These are phyloP conservation scores for Tinea trinotella DNA, from an alignment of 2,888 invertebrate species.

Conservation along the genomic window DNA sequence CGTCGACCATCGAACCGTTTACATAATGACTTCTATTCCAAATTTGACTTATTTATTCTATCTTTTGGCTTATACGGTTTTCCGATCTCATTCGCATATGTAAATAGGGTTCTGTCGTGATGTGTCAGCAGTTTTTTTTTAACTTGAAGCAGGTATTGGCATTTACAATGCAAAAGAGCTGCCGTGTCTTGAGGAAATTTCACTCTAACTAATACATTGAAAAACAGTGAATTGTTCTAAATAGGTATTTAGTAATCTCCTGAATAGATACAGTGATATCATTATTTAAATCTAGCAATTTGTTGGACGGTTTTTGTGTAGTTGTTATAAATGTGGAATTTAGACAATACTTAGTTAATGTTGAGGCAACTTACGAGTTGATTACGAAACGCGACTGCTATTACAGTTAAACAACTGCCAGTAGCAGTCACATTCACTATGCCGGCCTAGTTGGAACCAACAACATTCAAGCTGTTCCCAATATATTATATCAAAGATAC, in stretches of 20 bases:
- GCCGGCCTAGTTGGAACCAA: too few species aligned
- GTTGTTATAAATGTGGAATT: background rate
- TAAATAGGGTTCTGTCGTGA: background rate
- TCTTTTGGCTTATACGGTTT: background rate
- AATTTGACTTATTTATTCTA: background rate
- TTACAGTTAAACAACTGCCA: too few species aligned
- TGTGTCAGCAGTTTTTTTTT: slow-evolving; percentile 4
- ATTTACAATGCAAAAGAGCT: slow-evolving; percentile 32
- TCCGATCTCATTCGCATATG: background rate
- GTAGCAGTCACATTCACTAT: too few species aligned
- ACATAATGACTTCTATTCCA: background rate
- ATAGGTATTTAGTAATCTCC: background rate
- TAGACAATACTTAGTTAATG: too few species aligned
- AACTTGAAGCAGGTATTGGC: slow-evolving; percentile 6
- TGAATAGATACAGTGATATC: too few species aligned
- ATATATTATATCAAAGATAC: too few species aligned
- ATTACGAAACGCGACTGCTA: too few species aligned
- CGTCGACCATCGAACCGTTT: background rate
- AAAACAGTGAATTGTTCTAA: background rate
- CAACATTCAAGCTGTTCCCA: too few species aligned
- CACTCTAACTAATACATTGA: background rate
- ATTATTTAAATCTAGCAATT: too few species aligned
- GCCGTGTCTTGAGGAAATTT: slow-evolving; percentile 22
- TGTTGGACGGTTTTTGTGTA: too few species aligned
- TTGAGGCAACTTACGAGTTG: too few species aligned